A percentile compares a stretch with the other conserved stretches of the same genome.
Evolutionary conservation across 2,888 invertebrate genomes (phyloP).

Genomic region (Drosophila mulleri): DNA sequence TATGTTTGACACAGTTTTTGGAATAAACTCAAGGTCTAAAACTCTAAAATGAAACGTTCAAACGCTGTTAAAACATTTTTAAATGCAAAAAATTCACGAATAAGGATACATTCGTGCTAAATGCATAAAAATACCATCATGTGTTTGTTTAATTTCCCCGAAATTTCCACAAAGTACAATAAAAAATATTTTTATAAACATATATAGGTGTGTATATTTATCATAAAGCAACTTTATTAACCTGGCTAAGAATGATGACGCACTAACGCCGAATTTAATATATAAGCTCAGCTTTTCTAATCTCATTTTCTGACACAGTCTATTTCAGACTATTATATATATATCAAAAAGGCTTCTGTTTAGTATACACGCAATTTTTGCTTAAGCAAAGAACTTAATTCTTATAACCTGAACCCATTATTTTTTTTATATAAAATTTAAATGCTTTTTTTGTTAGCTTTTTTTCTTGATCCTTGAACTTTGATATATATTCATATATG

Average conservation of each 20-base stretch:
- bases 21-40: background rate
- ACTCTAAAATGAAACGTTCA: background rate
- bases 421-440: background rate
- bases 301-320: background rate
- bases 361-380: background rate
- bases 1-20: constrained; percentile 1
- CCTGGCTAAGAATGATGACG: background rate
- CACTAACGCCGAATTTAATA: background rate
- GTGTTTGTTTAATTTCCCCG: background rate
- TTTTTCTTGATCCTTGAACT: background rate
- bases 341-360: background rate
- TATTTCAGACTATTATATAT: too few relatives aligned
- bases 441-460: background rate
- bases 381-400: background rate
- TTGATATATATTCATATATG: background rate
- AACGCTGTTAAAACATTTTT: background rate
- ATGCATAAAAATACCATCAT: background rate
- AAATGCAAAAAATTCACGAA: background rate
- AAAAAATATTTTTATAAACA: too few relatives aligned
- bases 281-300: background rate
- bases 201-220: too few relatives aligned
- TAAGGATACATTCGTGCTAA: background rate
- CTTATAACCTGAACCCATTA: constrained; percentile 1
- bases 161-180: background rate
- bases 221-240: background rate